Base-by-base conservation (phyloP, 1,140 invertebrate species). In the Tenebrio molitor region DNA sequence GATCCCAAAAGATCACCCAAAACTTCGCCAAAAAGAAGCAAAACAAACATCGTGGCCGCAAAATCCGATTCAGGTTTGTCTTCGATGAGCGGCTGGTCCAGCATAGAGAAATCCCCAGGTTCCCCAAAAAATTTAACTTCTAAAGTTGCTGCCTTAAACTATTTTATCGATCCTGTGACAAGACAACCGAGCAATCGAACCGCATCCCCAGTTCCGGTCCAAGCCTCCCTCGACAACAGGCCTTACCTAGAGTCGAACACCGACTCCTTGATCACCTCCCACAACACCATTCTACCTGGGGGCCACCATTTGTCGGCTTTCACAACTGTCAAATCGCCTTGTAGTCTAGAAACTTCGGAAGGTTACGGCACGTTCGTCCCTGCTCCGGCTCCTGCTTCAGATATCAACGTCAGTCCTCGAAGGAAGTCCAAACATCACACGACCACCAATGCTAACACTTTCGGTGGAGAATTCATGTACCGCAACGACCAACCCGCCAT, bases 31-130 rank as follows among this genome's bases (percentile, higher is more conserved):
- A 92, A 92, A 81, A 88, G 91, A 76, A 82, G 88, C 1, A 90
- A 90, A 79, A 82, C 82, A 41, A 90, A 89, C 80, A 91, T 91
- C 50, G 88, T 89, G 8, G 85, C 90, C 23, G 89, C 89, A 2
- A 93, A 93, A 81, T 94, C 92, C 4, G 93, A 95, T 83, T 95
- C 93, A 0, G 93, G 92, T 1, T 83, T 95, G 39, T 94, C 93
- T 0, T 94, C 93, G 8, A 92, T 95, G 89, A 95, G 92, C 81
- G 91, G 91, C 10, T 94, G 93, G 89, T 94, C 92, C 6, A 93
- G 90, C 81, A 82, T 93, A 73, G 93, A 94, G 83, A 95, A 94
- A 84, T 93, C 92, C 21, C 92, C 92, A 7, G 90, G 90, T 53
- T 93, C 91, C 0, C 91, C 92, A 0, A 88, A 88, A 74, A 82